Evolutionary conservation across 2,888 invertebrate species (phyloP), one percentile per base, ranked within the genome.

Genomic region (Cyrtodaria siliqua): DNA sequence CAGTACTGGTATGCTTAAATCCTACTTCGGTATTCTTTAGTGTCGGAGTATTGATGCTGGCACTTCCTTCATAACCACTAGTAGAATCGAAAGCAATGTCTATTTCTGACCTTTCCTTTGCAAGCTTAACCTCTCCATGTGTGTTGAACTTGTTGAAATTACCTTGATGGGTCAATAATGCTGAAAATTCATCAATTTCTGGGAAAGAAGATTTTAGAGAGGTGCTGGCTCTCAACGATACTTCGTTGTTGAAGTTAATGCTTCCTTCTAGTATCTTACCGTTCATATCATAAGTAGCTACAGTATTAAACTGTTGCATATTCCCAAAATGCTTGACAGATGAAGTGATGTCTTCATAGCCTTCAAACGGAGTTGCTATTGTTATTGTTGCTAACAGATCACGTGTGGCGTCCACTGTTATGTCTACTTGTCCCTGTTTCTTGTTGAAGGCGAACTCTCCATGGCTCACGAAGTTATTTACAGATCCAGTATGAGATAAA

Each of bases 381-480:
- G 52, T 44, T 14, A 71, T 1, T n/a, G 61, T 52, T n/a, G 40
- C 62, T 26, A 33, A 38, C 27, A 56, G 38, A 38, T 69, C 62
- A 49, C 52, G 47, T 18, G 60, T 55, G 18, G 64, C 18, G 20
- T 68, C 67, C 1, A 72, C 57, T 23, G 55, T 20, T 9, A 66
- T 18, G 62, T 68, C 72, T 16, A 71, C 12, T 23, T 63, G 57
- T 9, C 53, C 52, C 18, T 18, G 26, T 24, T 63, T 40, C 4
- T 40, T 53, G 47, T 69, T 70, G 9, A 64, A 23, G 27, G 53
- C 49, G 16, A 68, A 18, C 18, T 68, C 63, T 23, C 68, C 68
- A 40, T 60, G 47, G 18, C 59, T 68, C 42, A 72, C 72, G 50
- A 77, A 72, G 47, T 77, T 77, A 8, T 29, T 33, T 0, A 72